Percentiles rank a stretch among this genome's conserved stretches.
phyloP scores from a whole-genome alignment of 2,797 vertebrate species.

The Hipposideros larvatus region DNA sequence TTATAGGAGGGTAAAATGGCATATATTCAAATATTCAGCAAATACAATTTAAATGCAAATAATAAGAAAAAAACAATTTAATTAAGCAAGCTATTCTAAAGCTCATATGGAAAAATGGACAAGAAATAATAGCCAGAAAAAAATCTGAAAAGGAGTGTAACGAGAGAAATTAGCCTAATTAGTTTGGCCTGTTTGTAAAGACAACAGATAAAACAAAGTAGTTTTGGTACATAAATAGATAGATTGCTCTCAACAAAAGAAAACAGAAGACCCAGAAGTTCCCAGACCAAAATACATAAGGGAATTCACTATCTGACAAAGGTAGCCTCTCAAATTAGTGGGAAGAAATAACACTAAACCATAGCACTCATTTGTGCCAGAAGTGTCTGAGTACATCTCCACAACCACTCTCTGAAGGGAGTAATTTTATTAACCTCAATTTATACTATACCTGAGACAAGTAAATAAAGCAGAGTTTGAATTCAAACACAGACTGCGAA shows the following conservation, averaged over 20 bases:
- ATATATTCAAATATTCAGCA: neutral
- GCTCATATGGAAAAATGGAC: neutral
- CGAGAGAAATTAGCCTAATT: neutral
- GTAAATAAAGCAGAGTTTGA: neutral
- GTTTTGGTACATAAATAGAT: neutral
- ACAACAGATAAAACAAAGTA: neutral
- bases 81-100: conserved; percentile 12
- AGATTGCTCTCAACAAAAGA: neutral
- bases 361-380: neutral
- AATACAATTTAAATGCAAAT: conserved; percentile 34
- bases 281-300: neutral
- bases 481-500: neutral
- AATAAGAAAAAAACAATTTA: neutral
- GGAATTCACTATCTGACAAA: neutral
- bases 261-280: neutral
- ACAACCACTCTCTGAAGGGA: neutral
- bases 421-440: neutral
- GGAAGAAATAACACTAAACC: neutral
- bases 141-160: neutral
- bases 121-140: conserved; percentile 20
- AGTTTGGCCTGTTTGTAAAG: neutral
- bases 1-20: neutral
- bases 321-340: neutral
- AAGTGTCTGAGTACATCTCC: neutral
- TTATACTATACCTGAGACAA: neutral